These are phyloP conservation scores for Thecophora atra DNA, from an alignment of 2,888 invertebrate species.

Conservation along the genomic window DNA sequence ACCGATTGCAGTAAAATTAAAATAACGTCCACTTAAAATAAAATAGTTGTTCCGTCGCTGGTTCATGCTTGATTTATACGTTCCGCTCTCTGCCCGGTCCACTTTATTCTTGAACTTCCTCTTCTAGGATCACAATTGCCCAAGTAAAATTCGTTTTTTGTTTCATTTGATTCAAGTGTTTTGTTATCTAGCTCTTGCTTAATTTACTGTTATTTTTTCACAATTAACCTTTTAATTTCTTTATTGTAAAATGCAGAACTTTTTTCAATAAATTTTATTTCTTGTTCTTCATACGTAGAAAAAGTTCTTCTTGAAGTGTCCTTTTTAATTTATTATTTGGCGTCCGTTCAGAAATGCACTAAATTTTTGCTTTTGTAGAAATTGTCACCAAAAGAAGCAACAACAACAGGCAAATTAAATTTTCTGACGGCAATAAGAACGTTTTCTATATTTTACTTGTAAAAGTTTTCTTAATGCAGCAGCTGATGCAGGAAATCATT, in stretches of 20 bases:
- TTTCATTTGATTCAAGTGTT: background rate
- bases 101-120: background rate
- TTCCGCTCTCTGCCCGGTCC: background rate
- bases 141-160: background rate
- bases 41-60: constrained; percentile 27
- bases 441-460: background rate
- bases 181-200: background rate
- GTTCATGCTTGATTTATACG: constrained; percentile 17
- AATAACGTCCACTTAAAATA: constrained; percentile 13
- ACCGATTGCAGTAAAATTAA: constrained; percentile 5
- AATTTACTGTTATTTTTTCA: background rate
- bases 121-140: background rate
- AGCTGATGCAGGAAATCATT: constrained; percentile 15
- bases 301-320: constrained; percentile 11
- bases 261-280: constrained; percentile 35
- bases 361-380: too few relatives aligned
- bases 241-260: background rate
- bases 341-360: constrained; percentile 33
- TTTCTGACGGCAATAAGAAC: background rate
- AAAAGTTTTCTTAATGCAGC: constrained; percentile 1
- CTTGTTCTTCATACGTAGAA: constrained; percentile 30
- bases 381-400: background rate
- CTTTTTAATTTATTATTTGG: constrained; percentile 40
- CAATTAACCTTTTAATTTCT: background rate
- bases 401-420: background rate